Evolutionary conservation across 2,797 vertebrate species (phyloP).

Genomic region (Tamandua tetradactyla): DNA sequence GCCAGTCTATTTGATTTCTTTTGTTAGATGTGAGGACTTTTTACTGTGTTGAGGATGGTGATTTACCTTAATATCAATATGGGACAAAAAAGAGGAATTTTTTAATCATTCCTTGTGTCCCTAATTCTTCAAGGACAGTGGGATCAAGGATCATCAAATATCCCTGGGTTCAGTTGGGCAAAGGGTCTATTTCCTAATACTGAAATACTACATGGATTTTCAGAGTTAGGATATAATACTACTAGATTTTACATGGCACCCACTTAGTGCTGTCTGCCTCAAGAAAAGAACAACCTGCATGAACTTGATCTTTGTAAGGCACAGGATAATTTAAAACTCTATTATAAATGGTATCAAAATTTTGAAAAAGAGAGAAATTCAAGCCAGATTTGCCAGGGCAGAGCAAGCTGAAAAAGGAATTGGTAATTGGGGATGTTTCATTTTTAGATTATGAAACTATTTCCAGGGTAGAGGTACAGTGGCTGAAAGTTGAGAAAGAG

Average conservation of each 20-base stretch:
- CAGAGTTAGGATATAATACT: neutral
- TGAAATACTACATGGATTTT: neutral
- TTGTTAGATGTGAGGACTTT: neutral
- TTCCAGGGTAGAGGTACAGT: neutral
- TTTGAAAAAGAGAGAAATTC: neutral
- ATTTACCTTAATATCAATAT: neutral
- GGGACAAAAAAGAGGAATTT: neutral
- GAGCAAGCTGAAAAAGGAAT: neutral
- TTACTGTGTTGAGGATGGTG: neutral
- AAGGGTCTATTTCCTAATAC: neutral
- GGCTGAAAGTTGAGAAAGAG: neutral
- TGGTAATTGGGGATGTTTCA: neutral
- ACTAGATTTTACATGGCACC: neutral
- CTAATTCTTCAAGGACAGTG: neutral
- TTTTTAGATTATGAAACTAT: neutral
- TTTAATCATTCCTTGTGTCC: neutral
- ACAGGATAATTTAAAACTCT: neutral
- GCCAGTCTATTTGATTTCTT: neutral
- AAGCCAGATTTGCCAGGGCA: neutral
- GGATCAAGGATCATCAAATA: neutral
- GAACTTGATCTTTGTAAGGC: neutral
- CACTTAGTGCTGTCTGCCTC: neutral
- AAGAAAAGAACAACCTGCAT: neutral
- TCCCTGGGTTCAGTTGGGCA: neutral
- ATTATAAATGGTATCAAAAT: neutral